Conservation (phyloP, 2,888 invertebrate genomes). For the Tetragnatha montana region DNA sequence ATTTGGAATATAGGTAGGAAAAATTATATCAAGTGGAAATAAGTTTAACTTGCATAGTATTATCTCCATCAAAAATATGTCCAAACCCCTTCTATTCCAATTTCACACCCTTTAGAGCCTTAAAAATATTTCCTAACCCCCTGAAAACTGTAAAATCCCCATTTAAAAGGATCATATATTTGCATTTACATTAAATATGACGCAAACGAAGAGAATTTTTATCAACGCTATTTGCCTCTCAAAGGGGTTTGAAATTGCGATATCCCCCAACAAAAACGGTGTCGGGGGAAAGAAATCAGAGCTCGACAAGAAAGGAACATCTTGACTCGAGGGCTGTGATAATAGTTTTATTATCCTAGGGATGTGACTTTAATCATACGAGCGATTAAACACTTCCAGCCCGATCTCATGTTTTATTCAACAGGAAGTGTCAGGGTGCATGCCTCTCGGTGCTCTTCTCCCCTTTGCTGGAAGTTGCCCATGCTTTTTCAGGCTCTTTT, state of each 20-base stretch:
- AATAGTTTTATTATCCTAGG: slow-evolving; percentile 69
- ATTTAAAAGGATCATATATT: not conserved
- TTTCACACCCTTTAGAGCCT: not conserved
- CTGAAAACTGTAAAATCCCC: not conserved
- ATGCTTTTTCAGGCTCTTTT: not conserved
- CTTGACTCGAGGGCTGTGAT: slow-evolving; percentile 66
- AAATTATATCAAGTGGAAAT: no score
- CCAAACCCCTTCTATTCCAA: not conserved
- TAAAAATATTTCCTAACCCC: not conserved
- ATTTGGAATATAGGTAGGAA: no score
- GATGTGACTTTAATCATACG: slow-evolving; percentile 65
- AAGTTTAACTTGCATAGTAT: no score
- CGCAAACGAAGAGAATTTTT: not conserved
- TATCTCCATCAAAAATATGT: no score
- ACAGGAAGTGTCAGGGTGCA: slow-evolving; percentile 26
- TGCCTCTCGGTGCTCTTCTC: slow-evolving; percentile 33
- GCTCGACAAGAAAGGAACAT: slow-evolving; percentile 57
- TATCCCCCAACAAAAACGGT: slow-evolving; percentile 34
- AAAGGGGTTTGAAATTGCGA: slow-evolving; percentile 59
- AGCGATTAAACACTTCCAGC: slow-evolving; percentile 66
- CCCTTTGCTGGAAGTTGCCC: slow-evolving; percentile 12
- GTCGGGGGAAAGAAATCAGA: slow-evolving; percentile 25
- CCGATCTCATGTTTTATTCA: slow-evolving; percentile 67
- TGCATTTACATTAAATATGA: not conserved
- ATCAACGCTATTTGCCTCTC: not conserved